Evolutionary conservation across 2,113 vertebrate species (phyloP).

Genomic region (Danionella cerebrum): DNA sequence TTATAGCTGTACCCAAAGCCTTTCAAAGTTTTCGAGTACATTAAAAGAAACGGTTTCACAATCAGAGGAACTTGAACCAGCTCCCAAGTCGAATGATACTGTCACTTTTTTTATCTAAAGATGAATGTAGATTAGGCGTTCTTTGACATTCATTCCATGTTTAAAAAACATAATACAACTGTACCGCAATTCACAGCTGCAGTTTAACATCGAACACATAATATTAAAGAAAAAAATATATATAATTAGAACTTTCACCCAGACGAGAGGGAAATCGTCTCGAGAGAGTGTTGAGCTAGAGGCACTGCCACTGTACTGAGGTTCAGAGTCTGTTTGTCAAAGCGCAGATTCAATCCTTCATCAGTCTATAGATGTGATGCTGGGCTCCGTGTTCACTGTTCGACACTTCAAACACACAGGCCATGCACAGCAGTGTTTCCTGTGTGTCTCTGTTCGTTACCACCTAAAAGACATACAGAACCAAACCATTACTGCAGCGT

Average conservation of each 20-base stretch:
- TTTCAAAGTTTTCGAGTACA: conserved; percentile 3
- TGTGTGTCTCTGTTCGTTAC: conserved; percentile 98
- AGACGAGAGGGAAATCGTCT: conserved; percentile 74
- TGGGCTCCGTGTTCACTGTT: conserved; percentile 98
- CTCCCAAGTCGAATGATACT: conserved; percentile 30
- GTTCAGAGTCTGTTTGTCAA: conserved; percentile 79
- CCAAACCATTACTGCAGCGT: neutral
- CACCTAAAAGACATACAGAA: conserved; percentile 67
- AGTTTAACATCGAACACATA: conserved; percentile 83
- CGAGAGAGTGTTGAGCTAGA: conserved; percentile 73
- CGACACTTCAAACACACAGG: conserved; percentile 97
- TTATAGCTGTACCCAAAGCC: conserved; percentile 38
- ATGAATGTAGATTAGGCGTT: conserved; percentile 48
- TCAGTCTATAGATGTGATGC: conserved; percentile 98
- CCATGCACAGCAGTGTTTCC: conserved; percentile 98
- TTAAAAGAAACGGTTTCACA: conserved; percentile 44
- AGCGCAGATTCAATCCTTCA: conserved; percentile 83
- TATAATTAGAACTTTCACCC: conserved; percentile 70
- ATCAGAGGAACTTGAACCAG: conserved; percentile 43
- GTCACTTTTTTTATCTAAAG: conserved; percentile 45
- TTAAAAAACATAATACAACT: conserved; percentile 83
- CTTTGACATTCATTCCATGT: conserved; percentile 62
- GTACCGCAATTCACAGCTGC: conserved; percentile 95
- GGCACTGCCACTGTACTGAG: conserved; percentile 91
- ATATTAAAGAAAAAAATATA: conserved; percentile 62